phyloP scores from a whole-genome alignment of 2,113 vertebrate species.

The Trogon surrucura region DNA sequence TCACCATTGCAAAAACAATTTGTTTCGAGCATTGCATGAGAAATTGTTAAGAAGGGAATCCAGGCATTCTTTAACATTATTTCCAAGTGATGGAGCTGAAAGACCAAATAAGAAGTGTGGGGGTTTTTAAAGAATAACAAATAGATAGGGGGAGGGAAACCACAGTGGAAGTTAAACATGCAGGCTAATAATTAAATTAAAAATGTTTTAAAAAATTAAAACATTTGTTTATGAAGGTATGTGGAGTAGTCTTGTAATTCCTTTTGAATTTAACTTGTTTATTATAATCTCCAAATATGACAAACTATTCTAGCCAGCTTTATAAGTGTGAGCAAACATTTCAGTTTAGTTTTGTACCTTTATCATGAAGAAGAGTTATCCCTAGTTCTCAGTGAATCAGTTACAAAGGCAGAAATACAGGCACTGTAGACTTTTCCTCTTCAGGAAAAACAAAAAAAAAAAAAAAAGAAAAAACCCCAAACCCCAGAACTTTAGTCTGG shows the following conservation, averaged over 20 bases:
- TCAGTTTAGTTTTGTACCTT: neutral
- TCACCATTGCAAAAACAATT: conserved; percentile 21
- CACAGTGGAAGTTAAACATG: neutral
- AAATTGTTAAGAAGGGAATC: neutral
- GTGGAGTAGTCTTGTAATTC: neutral
- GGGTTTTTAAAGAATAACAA: neutral
- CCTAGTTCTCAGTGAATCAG: neutral
- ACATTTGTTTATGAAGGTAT: neutral
- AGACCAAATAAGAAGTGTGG: neutral
- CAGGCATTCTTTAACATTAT: neutral
- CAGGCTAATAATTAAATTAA: neutral
- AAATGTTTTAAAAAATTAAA: neutral
- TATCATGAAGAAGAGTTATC: neutral
- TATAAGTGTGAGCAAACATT: neutral
- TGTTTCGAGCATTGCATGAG: neutral
- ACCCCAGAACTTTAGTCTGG: neutral
- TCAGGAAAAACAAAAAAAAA: neutral
- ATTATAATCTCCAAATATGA: neutral
- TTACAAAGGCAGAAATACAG: neutral
- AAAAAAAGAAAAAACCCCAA: neutral
- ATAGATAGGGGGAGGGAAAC: neutral
- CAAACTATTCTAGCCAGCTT: neutral
- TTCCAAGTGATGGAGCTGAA: neutral
- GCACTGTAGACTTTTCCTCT: neutral
- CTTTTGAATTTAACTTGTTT: neutral